Evolutionary conservation across 2,797 vertebrate genomes (phyloP), one percentile per base, ranked within the genome.

Genomic region (Cheirogaleus major): DNA sequence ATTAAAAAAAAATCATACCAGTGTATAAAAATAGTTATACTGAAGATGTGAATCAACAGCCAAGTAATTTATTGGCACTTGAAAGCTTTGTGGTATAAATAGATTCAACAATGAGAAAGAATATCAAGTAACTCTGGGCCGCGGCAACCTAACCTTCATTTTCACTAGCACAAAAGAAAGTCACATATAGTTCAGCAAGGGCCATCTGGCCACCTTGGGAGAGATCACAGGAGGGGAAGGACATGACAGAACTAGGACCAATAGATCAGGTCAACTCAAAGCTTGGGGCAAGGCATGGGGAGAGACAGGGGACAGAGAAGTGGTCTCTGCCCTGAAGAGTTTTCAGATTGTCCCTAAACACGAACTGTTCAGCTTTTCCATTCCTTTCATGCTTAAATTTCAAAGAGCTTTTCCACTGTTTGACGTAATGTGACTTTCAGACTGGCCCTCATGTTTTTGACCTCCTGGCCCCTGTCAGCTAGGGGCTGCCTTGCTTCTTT

Each of bases 51-150:
- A 98, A 98, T 98, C 98, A 98, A 97, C 98, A 98, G 97, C 93
- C 97, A 75, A 98, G 97, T 97, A 98, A 98, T 97, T 97, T 95
- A 95, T 91, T 95, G 96, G 96, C 96, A 95, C 96, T 98, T 98
- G 97, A 98, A 98, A 98, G 97, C 98, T 89, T 92, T 84, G 97
- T 97, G 94, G 88, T 98, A 98, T 98, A 98, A 98, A 98, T 96
- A 98, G 98, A 97, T 94, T 82, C 94, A 95, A 70, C 97, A 98
- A 92, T 95, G 89, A 95, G 94, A 97, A 50, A 95, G 94, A 97
- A 45, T 97, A 93, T 97, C 85, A 94, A 41, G 94, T 96, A 88
- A 93, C 86, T 93, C 91, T 89, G 92, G 94, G 96, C 2, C 92
- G 11, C 85, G 91, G 93, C 92, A 97, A 97, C 97, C 96, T 96